Percentiles rank a stretch among this genome's conserved stretches.
Evolutionary conservation across 2,888 invertebrate species (phyloP).

Genomic region (Phania funesta): DNA sequence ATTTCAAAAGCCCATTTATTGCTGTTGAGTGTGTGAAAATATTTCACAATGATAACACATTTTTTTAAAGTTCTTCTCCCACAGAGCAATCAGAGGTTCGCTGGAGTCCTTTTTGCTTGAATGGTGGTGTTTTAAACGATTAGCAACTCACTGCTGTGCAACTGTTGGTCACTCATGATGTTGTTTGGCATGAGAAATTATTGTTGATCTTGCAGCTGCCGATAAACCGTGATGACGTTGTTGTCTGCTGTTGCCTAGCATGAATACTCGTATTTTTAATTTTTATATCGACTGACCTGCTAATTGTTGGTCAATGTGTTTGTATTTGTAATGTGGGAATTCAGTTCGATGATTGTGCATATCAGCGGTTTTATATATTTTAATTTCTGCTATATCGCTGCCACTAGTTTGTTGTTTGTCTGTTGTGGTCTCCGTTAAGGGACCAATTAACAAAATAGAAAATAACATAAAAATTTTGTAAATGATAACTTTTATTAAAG

Average conservation of each 20-base stretch:
- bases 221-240: background rate
- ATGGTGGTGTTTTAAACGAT: slow-evolving; percentile 18
- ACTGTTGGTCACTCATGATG: slow-evolving; percentile 3
- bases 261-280: slow-evolving; percentile 26
- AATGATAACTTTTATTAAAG: background rate
- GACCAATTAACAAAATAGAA: slow-evolving; percentile 49
- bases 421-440: slow-evolving; percentile 54
- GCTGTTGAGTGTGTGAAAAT: too few relatives aligned
- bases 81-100: too few relatives aligned
- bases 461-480: background rate
- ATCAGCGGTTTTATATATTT: slow-evolving; percentile 51
- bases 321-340: slow-evolving; percentile 37
- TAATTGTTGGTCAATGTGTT: slow-evolving; percentile 36
- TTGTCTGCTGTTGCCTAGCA: background rate
- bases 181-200: background rate
- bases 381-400: slow-evolving; percentile 2
- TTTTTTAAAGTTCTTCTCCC: background rate
- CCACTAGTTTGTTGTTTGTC: background rate
- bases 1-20: too few relatives aligned
- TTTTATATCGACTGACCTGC: slow-evolving; percentile 4
- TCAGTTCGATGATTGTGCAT: slow-evolving; percentile 45
- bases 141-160: background rate
- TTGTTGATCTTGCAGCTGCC: slow-evolving; percentile 9
- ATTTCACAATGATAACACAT: too few relatives aligned
- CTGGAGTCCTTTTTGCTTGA: background rate